Conservation (phyloP, 2,888 invertebrate species). For the Pimpla rufipes region DNA sequence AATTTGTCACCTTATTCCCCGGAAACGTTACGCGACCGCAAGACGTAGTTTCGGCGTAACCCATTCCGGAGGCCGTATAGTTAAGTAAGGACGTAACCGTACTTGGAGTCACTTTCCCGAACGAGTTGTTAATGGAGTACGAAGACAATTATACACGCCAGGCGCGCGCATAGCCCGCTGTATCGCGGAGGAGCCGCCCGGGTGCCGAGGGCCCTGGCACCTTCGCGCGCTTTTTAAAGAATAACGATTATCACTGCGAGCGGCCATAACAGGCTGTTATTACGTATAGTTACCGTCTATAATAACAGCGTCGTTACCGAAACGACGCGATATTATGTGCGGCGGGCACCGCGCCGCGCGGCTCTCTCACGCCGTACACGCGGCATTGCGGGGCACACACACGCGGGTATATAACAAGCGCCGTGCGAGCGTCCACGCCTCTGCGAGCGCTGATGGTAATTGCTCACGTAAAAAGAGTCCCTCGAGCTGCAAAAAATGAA, state of each 20-base stretch:
- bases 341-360: slow-evolving; percentile 28
- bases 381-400: neutral
- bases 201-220: slow-evolving; percentile 6
- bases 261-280: slow-evolving; percentile 57
- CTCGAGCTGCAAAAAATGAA: slow-evolving; percentile 63
- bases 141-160: slow-evolving; percentile 56
- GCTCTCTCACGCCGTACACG: slow-evolving; percentile 4
- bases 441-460: slow-evolving; percentile 64
- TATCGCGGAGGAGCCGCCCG: neutral
- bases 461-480: slow-evolving; percentile 65
- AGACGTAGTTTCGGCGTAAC: no score
- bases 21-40: no score
- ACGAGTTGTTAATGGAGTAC: slow-evolving; percentile 51
- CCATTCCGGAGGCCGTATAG: neutral
- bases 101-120: slow-evolving; percentile 43
- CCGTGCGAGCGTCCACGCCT: slow-evolving; percentile 49
- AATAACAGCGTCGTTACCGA: slow-evolving; percentile 66
- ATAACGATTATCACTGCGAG: slow-evolving; percentile 67
- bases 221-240: slow-evolving; percentile 49
- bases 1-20: no score
- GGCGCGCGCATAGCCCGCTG: neutral
- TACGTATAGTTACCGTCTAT: slow-evolving; percentile 65
- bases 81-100: slow-evolving; percentile 20
- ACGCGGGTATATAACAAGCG: slow-evolving; percentile 17
- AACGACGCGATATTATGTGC: slow-evolving; percentile 57